These are phyloP conservation scores for Prenolepis imparis DNA, from an alignment of 2,888 invertebrate genomes.

Conservation along the genomic window DNA sequence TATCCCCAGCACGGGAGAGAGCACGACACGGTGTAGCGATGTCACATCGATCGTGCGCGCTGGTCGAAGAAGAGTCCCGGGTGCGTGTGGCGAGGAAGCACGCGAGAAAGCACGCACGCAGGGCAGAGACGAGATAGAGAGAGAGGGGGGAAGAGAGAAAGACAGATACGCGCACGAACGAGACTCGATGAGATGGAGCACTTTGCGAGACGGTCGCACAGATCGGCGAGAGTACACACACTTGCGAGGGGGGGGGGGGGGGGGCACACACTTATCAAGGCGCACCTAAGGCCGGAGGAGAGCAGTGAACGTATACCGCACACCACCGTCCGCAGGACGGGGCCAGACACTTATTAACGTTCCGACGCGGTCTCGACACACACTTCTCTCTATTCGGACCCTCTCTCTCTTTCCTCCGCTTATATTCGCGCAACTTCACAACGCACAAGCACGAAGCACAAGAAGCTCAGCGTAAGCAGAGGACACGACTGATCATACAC, in stretches of 20 bases:
- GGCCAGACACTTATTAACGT: no score
- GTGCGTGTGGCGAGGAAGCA: conserved; percentile 76
- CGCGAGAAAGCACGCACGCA: conserved; percentile 75
- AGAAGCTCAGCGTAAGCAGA: conserved; percentile 37
- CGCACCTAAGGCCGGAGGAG: not conserved
- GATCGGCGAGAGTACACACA: not conserved
- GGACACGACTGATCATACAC: conserved; percentile 49
- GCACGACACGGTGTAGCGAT: conserved; percentile 66
- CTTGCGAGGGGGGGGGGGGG: no score
- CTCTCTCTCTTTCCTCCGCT: no score
- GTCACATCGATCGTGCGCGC: conserved; percentile 75
- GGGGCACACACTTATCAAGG: no score
- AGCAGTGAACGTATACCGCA: not conserved
- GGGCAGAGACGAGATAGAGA: conserved; percentile 60
- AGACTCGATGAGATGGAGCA: conserved; percentile 20
- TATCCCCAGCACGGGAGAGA: conserved; percentile 51
- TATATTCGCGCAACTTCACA: no score
- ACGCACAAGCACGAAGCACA: no score
- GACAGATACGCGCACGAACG: not conserved
- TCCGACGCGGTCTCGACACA: no score
- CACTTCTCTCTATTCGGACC: no score
- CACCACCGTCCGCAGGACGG: no score
- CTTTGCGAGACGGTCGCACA: not conserved
- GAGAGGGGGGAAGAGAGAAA: not conserved
- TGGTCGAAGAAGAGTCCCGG: conserved; percentile 71